Evolutionary conservation across 2,797 vertebrate species (phyloP).

Genomic region (Alectoris magna): DNA sequence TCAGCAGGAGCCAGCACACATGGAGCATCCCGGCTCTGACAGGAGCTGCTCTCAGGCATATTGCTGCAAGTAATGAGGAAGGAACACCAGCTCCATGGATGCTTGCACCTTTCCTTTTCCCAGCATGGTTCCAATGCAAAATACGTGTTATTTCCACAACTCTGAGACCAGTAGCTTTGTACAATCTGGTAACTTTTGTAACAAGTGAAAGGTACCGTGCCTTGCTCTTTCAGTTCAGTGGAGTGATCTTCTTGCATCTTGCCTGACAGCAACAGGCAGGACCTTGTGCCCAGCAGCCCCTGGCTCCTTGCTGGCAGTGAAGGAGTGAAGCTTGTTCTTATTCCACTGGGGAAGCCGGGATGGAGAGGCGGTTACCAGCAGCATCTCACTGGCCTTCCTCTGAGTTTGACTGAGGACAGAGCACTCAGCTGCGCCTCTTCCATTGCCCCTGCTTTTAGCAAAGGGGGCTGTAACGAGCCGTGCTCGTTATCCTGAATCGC

Average conservation of each 20-base stretch:
- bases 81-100: not conserved
- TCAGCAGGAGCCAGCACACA: not conserved
- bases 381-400: not conserved
- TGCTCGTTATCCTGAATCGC: slow-evolving; percentile 1
- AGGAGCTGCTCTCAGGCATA: not conserved
- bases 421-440: not conserved
- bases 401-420: slow-evolving; percentile 9
- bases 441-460: slow-evolving; percentile 11
- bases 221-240: slow-evolving; percentile 3
- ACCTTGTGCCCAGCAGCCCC: not conserved
- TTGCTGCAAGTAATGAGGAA: slow-evolving; percentile 22
- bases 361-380: slow-evolving; percentile 15
- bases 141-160: not conserved
- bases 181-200: not conserved
- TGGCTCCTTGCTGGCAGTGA: not conserved
- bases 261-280: not conserved
- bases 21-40: not conserved
- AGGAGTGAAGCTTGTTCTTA: not conserved
- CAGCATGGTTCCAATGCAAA: slow-evolving; percentile 24
- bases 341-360: not conserved
- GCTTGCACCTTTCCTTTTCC: slow-evolving; percentile 37
- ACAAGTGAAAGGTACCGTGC: not conserved
- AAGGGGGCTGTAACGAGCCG: not conserved
- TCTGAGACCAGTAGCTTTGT: not conserved
- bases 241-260: slow-evolving; percentile 23